phyloP scores from a whole-genome alignment of 2,113 vertebrate species.

The Scopus umbretta region DNA sequence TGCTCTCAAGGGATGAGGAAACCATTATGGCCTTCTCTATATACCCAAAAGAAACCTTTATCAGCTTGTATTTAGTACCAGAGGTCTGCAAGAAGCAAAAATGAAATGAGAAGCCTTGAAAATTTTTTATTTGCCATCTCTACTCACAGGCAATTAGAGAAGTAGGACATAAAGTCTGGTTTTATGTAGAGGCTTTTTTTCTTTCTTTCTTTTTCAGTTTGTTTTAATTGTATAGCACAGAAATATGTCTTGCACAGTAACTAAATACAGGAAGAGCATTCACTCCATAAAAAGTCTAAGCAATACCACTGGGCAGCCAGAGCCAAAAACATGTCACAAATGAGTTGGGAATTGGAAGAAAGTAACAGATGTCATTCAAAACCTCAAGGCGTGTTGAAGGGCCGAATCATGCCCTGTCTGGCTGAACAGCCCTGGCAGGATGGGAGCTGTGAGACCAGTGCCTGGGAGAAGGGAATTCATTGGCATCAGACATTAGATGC shows the following conservation, averaged over 20 bases:
- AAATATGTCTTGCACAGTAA: not conserved
- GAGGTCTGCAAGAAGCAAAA: not conserved
- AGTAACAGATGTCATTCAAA: not conserved
- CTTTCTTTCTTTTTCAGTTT: not conserved
- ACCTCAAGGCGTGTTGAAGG: not conserved
- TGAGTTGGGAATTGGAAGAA: not conserved
- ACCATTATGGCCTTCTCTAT: not conserved
- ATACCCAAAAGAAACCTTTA: not conserved
- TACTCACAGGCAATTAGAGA: not conserved
- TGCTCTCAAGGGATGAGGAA: not conserved
- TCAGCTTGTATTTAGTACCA: not conserved
- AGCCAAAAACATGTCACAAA: not conserved
- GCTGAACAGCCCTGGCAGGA: not conserved
- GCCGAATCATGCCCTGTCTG: not conserved
- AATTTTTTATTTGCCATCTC: not conserved
- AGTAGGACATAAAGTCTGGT: not conserved
- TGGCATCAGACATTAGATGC: too few species aligned
- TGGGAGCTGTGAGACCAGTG: not conserved
- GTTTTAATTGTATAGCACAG: not conserved
- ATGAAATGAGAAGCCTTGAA: not conserved
- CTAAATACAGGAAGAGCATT: not conserved
- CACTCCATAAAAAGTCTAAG: not conserved
- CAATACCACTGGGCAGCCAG: not conserved
- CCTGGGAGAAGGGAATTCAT: not conserved
- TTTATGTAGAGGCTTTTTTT: not conserved